Evolutionary conservation across 2,797 vertebrate species (phyloP).

Genomic region (Neopelma chrysocephalum): DNA sequence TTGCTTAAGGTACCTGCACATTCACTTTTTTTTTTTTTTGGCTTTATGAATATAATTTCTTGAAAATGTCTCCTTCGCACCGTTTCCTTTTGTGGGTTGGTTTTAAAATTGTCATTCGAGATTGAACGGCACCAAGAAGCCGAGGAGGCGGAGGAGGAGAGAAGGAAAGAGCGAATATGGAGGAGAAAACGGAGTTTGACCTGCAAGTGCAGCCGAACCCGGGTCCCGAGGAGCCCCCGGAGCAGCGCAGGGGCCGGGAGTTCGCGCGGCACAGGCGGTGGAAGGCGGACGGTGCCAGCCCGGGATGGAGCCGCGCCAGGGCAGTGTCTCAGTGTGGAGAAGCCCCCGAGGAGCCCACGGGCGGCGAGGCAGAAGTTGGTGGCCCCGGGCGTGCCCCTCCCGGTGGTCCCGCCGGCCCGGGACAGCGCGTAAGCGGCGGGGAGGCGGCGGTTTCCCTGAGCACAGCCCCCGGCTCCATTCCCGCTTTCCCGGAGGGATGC

Average conservation of each 20-base stretch:
- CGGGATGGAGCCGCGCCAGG: background rate
- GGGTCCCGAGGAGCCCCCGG: background rate
- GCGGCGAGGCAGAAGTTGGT: slow-evolving; percentile 11
- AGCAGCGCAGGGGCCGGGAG: background rate
- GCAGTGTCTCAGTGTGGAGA: background rate
- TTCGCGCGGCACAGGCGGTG: background rate
- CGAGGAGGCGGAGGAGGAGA: slow-evolving; percentile 38
- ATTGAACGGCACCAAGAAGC: slow-evolving; percentile 26
- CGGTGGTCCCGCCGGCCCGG: background rate
- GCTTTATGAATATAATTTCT: background rate
- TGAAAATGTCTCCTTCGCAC: background rate
- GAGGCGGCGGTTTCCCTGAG: background rate
- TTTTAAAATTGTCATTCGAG: slow-evolving; percentile 38
- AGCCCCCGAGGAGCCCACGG: background rate
- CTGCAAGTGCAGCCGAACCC: background rate
- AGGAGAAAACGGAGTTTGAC: slow-evolving; percentile 22
- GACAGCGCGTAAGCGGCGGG: background rate
- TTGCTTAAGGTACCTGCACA: background rate
- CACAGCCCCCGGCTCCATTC: rapidly evolving
- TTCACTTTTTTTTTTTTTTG: background rate
- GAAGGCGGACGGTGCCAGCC: background rate
- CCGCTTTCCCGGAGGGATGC: background rate
- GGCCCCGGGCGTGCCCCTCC: background rate
- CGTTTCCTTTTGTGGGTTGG: slow-evolving; percentile 29
- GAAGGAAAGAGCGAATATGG: slow-evolving; percentile 22